phyloP scores from a whole-genome alignment of 1,140 invertebrate genomes.

The Orussus abietinus region DNA sequence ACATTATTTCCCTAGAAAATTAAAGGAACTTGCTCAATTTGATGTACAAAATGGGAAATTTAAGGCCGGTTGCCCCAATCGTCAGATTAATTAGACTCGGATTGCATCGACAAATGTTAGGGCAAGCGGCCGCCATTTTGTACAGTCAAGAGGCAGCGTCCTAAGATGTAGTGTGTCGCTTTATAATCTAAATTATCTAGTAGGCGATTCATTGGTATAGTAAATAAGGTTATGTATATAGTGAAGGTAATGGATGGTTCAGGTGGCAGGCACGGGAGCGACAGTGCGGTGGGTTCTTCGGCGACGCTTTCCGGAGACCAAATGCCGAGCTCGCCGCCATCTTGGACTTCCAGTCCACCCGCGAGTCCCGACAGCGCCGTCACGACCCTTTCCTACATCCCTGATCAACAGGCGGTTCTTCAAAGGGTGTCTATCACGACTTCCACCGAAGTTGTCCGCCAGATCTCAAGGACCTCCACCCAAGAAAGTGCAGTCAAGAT shows the following conservation, averaged over 20 bases:
- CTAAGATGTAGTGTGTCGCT: conserved; percentile 4
- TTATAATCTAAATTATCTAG: no score
- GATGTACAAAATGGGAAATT: no score
- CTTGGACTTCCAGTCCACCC: conserved; percentile 60
- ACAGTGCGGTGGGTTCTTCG: conserved; percentile 61
- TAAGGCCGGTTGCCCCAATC: no score
- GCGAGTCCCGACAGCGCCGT: conserved; percentile 56
- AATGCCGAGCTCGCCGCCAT: conserved; percentile 57
- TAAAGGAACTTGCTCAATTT: no score
- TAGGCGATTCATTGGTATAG: no score
- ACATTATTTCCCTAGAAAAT: no score
- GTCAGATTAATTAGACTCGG: no score
- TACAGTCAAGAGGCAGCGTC: no score
- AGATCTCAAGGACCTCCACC: conserved; percentile 46
- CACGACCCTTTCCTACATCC: conserved; percentile 56
- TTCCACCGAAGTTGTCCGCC: conserved; percentile 55
- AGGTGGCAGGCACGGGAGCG: conserved; percentile 49
- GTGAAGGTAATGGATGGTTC: no score
- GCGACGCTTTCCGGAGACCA: conserved; percentile 54
- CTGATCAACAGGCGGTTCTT: conserved; percentile 51
- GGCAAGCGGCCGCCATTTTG: no score
- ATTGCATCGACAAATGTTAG: no score
- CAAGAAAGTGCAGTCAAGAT: conserved; percentile 40
- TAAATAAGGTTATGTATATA: no score
- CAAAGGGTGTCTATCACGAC: conserved; percentile 61